Base-by-base conservation (phyloP, 2,797 vertebrate species). In the Manis javanica region DNA sequence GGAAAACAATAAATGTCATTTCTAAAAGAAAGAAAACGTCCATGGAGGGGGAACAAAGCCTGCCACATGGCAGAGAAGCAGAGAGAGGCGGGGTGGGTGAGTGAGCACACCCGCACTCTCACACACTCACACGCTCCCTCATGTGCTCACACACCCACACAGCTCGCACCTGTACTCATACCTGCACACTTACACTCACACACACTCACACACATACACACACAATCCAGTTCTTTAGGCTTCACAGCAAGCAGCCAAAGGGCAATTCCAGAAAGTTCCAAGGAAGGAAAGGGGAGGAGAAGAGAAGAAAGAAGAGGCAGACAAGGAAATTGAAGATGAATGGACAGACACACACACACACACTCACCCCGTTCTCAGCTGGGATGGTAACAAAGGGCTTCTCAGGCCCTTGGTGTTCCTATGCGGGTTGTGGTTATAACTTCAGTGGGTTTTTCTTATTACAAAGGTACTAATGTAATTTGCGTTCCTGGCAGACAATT, bases 251-350 rank as follows among this genome's bases (percentile, higher is more conserved):
- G 49, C 75, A 39, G 51, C 26, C 11, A 78, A 74, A 79, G 49
- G 16, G 75, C 94, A 79, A 97, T 85, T 92, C 92, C 93, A 96
- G 90, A 96, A 95, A 85, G 82, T 64, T 96, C 93, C 78, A 82
- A 78, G 87, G 86, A 93, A 91, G 85, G 21, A 61, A 77, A 79
- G 26, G 42, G 26, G 31, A 9, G 23, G 79, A 37, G 19, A n/a
- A 37, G 51, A 63, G n/a, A 23, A 82, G 26, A 29, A 37, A 77
- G 57, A 39, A 29, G 21, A 57, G 13, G 37, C 11, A 16, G 59
- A 18, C 19, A 2, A 3, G 31, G 53, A 26, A 39, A 12, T 37
- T 3, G 18, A 78, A 39, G 69, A 1, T 1, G 14, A 66, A 16
- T 1, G 10, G 14, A 61, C 13, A 42, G 23, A 42, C 57, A 15